phyloP scores from a whole-genome alignment of 2,888 invertebrate species.

The Lucinisca nassula region DNA sequence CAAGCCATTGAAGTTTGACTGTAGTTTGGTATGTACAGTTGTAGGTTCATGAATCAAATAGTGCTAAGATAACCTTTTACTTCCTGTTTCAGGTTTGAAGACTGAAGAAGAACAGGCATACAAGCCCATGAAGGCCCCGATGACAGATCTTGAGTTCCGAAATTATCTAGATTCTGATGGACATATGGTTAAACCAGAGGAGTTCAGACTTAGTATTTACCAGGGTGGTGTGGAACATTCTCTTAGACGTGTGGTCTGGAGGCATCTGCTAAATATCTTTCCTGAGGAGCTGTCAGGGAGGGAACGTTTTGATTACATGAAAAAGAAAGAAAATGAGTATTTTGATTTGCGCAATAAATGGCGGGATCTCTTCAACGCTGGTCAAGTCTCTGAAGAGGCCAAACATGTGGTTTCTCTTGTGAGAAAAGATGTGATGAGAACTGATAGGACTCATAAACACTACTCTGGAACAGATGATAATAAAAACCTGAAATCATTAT shows the following conservation, averaged over 20 bases:
- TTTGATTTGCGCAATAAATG: slow-evolving; percentile 94
- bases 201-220: slow-evolving; percentile 96
- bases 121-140: slow-evolving; percentile 89
- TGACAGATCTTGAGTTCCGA: slow-evolving; percentile 96
- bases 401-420: slow-evolving; percentile 97
- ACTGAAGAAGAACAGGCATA: slow-evolving; percentile 78
- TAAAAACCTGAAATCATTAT: slow-evolving; percentile 97
- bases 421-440: slow-evolving; percentile 97
- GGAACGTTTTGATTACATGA: slow-evolving; percentile 98
- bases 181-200: slow-evolving; percentile 94
- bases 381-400: slow-evolving; percentile 88
- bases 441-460: slow-evolving; percentile 97
- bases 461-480: slow-evolving; percentile 96
- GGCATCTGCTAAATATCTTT: slow-evolving; percentile 98
- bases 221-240: slow-evolving; percentile 98
- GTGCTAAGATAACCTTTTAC: too few relatives aligned
- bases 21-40: too few relatives aligned
- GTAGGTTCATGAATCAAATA: too few relatives aligned
- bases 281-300: slow-evolving; percentile 96
- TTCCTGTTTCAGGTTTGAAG: slow-evolving; percentile 83
- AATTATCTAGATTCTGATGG: slow-evolving; percentile 96
- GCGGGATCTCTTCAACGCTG: slow-evolving; percentile 91
- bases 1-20: too few relatives aligned
- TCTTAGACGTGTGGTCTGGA: slow-evolving; percentile 96
- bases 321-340: slow-evolving; percentile 96